Evolutionary conservation across 2,113 vertebrate species (phyloP), one percentile per base, ranked within the genome.

Genomic region (Mobula hypostoma): DNA sequence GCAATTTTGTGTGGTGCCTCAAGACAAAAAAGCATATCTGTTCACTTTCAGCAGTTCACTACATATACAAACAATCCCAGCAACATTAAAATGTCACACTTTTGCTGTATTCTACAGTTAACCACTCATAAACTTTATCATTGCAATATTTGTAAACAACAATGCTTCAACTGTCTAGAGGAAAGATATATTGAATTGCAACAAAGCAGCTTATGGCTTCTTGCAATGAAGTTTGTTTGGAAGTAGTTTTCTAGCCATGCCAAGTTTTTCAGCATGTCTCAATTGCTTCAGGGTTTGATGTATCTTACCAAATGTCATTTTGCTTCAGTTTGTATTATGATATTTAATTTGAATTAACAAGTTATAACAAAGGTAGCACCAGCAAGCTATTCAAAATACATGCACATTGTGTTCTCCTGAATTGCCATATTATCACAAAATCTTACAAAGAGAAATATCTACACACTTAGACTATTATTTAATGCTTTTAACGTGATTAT

Each of bases 401-500:
- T 63, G 32, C 6, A 19, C 61, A 17, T 19, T 32, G 85, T n/a
- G 29, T n/a, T 63, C 29, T 88, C 12, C 15, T n/a, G 61, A 90
- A 66, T 66, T 32, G 15, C 29, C 61, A 68, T 6, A 66, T 63
- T 5, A 36, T 66, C n/a, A 61, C 2, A 85, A 58, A 85, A 24
- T 58, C 24, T 85, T 85, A 32, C 7, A 15, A 68, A 90, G 14
- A 2, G 14, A 90, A 90, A 90, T 90, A 90, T 90, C 61, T 90
- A 14, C 58, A 90, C 61, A 66, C 58, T 66, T 27, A 88, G 27
- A 63, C 83, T 29, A 15, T 88, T n/a, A 66, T 15, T 90, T 90
- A 66, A n/a, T 90, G 85, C 15, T 32, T 15, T 90, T 90, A 32
- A n/a, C 68, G 85, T 90, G 85, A 90, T 90, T 90, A 66, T 40